These are phyloP conservation scores for Stenodema calcarata DNA, from an alignment of 2,888 invertebrate genomes.

Conservation along the genomic window DNA sequence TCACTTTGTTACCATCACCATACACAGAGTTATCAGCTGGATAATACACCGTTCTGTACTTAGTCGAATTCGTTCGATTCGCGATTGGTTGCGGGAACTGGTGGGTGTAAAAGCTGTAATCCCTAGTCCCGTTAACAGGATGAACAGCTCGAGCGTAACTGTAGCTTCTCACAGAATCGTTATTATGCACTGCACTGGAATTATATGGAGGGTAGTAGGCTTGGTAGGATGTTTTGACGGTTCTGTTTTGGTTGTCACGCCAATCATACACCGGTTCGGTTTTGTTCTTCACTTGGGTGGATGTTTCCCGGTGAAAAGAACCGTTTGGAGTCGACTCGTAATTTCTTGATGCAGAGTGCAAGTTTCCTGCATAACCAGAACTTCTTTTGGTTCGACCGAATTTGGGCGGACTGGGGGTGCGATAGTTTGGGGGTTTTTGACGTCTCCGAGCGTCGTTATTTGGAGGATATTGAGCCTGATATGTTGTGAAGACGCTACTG, in stretches of 20 bases:
- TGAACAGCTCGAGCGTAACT: background rate
- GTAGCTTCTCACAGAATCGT: background rate
- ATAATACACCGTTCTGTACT: conserved; percentile 12
- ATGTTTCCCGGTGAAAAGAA: background rate
- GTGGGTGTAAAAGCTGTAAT: background rate
- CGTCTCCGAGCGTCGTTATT: background rate
- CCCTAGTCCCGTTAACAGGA: background rate
- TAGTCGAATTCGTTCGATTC: background rate
- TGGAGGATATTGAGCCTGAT: background rate
- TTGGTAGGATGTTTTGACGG: background rate
- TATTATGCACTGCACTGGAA: background rate
- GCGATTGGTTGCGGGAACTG: background rate
- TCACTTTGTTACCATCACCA: background rate
- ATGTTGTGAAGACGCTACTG: background rate
- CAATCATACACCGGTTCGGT: background rate
- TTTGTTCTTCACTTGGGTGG: background rate
- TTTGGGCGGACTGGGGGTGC: background rate
- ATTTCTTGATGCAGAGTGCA: background rate
- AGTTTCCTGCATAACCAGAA: background rate
- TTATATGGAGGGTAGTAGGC: background rate
- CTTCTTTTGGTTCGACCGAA: background rate
- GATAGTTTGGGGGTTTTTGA: background rate
- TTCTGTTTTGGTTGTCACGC: background rate
- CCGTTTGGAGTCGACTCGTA: background rate
- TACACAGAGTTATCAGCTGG: background rate